Conservation (phyloP, 1,140 invertebrate genomes). For the Ips nitidus region DNA sequence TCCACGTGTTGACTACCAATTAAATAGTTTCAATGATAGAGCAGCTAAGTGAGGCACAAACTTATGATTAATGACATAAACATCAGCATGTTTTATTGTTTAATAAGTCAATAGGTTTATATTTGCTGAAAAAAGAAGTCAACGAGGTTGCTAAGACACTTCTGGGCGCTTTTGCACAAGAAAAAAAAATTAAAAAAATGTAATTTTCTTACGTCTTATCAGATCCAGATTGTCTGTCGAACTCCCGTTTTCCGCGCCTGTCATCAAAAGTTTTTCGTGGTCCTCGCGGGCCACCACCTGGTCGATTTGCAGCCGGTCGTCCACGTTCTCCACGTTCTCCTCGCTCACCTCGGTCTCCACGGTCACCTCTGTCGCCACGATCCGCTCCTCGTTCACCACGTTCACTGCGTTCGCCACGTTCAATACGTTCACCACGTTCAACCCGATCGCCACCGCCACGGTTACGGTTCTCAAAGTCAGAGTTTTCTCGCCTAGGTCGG, state of each 20-base stretch:
- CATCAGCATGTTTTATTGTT: too few relatives aligned
- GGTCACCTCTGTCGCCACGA: constrained; percentile 48
- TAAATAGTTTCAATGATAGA: too few relatives aligned
- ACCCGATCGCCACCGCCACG: constrained; percentile 40
- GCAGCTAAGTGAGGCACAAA: too few relatives aligned
- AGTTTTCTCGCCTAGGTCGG: constrained; percentile 35
- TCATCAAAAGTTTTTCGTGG: constrained; percentile 62
- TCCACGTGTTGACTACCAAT: too few relatives aligned
- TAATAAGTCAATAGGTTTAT: too few relatives aligned
- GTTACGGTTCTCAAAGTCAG: constrained; percentile 42
- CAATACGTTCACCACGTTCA: constrained; percentile 53
- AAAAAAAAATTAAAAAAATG: neutral
- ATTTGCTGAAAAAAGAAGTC: too few relatives aligned
- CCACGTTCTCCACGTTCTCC: constrained; percentile 50
- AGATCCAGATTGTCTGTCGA: constrained; percentile 91
- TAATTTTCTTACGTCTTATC: constrained; percentile 77
- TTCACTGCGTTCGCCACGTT: constrained; percentile 52
- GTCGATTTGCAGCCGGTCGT: constrained; percentile 50
- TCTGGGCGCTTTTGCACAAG: too few relatives aligned
- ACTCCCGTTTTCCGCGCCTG: constrained; percentile 84
- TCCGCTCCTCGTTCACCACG: constrained; percentile 52
- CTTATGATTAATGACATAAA: too few relatives aligned
- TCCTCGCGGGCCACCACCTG: constrained; percentile 53
- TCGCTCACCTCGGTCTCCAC: constrained; percentile 4
- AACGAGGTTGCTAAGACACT: too few relatives aligned